Evolutionary conservation across 2,113 vertebrate species (phyloP).

Genomic region (Cochlearius cochlearius): DNA sequence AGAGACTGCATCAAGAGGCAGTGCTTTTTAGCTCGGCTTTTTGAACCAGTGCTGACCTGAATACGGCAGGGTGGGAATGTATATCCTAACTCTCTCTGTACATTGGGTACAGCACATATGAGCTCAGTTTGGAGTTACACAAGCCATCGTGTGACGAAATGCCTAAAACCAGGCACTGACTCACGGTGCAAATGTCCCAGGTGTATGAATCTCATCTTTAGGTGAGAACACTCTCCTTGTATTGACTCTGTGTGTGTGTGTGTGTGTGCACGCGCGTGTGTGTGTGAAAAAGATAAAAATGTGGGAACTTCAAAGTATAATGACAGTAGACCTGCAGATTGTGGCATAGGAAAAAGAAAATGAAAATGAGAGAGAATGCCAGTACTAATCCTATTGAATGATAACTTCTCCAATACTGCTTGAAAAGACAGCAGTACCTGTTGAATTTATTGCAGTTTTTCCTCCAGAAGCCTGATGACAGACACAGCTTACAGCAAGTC

Average conservation of each 20-base stretch:
- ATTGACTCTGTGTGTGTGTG: no score
- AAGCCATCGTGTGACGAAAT: background rate
- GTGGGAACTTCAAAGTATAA: background rate
- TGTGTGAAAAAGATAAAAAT: background rate
- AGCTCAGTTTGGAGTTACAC: background rate
- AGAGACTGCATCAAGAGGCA: background rate
- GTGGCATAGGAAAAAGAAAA: background rate
- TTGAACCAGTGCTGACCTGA: background rate
- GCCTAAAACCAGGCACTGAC: background rate
- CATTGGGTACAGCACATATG: rapidly evolving
- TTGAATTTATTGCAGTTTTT: background rate
- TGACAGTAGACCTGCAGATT: background rate
- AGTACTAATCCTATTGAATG: background rate
- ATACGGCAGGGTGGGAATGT: background rate
- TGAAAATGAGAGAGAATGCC: background rate
- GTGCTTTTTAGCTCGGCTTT: background rate
- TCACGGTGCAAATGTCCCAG: background rate
- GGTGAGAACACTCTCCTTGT: background rate
- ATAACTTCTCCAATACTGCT: background rate
- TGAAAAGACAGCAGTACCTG: background rate
- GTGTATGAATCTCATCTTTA: background rate
- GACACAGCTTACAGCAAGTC: background rate
- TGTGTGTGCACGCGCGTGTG: no score
- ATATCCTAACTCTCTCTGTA: background rate
- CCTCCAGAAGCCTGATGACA: background rate